Evolutionary conservation across 2,113 vertebrate species (phyloP).

Genomic region (Scartelaos histophorus): DNA sequence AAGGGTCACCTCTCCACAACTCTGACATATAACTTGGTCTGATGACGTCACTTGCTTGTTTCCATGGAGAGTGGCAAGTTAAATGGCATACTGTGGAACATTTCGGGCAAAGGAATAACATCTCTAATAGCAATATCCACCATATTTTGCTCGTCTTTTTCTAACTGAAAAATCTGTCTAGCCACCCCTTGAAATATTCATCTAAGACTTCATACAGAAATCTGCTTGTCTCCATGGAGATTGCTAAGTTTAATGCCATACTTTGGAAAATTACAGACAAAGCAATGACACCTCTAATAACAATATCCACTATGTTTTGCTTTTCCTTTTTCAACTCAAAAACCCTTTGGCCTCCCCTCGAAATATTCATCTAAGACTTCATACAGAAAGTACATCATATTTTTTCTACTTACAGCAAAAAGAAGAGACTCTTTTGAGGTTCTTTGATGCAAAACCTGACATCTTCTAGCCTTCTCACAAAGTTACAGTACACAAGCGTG

Average conservation of each 20-base stretch:
- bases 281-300: constrained; percentile 10
- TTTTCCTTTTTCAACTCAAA: constrained; percentile 1
- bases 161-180: constrained; percentile 37
- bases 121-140: constrained; percentile 35
- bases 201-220: constrained; percentile 51
- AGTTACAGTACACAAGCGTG: constrained; percentile 45
- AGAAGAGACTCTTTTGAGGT: constrained; percentile 36
- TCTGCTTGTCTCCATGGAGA: too few relatives aligned
- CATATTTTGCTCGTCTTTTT: constrained; percentile 16
- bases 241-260: too few relatives aligned
- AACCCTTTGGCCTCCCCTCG: constrained; percentile 50
- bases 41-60: too few relatives aligned
- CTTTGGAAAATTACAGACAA: too few relatives aligned
- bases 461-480: constrained; percentile 49
- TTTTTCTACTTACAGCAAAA: constrained; percentile 21
- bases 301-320: constrained; percentile 38
- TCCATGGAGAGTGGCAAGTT: too few relatives aligned
- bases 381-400: constrained; percentile 30
- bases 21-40: too few relatives aligned
- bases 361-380: constrained; percentile 47
- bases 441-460: constrained; percentile 59
- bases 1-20: constrained; percentile 2
- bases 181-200: constrained; percentile 39
- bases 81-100: too few relatives aligned
- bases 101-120: neutral